These are phyloP conservation scores for Carollia perspicillata DNA, from an alignment of 2,113 vertebrate species.

Conservation along the genomic window DNA sequence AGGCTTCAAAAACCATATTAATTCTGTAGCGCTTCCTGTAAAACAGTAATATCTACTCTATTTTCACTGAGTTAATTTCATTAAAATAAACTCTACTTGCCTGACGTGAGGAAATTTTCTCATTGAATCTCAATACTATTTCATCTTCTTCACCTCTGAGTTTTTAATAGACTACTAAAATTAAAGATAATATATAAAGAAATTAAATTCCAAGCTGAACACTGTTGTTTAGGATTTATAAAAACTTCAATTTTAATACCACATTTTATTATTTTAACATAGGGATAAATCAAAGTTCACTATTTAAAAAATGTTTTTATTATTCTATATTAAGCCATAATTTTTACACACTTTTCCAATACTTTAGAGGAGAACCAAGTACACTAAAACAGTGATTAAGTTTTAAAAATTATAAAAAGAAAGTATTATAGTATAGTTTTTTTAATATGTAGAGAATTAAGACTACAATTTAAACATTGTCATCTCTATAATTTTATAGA, in stretches of 20 bases:
- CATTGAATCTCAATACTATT: not conserved
- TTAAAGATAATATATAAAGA: not conserved
- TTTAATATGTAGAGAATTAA: not conserved
- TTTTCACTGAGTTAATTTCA: constrained; percentile 32
- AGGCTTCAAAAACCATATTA: not conserved
- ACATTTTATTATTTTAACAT: not conserved
- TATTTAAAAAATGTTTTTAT: not conserved
- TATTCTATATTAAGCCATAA: not conserved
- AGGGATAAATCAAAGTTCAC: not conserved
- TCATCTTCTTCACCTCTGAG: not conserved
- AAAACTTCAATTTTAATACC: not conserved
- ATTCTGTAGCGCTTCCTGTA: not conserved
- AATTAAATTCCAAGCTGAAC: not conserved
- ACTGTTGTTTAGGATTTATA: not conserved
- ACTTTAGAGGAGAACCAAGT: not conserved
- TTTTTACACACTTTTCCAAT: not conserved
- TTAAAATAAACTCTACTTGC: constrained; percentile 25
- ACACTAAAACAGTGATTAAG: not conserved
- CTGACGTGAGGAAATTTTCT: not conserved
- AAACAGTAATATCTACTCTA: not conserved
- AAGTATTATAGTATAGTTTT: not conserved
- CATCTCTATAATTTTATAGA: not conserved
- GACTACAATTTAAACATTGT: not conserved
- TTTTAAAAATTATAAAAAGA: not conserved
- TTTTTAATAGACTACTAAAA: constrained; percentile 23